These are phyloP conservation scores for Megalonaias nervosa DNA, from an alignment of 1,140 invertebrate species.

Conservation along the genomic window DNA sequence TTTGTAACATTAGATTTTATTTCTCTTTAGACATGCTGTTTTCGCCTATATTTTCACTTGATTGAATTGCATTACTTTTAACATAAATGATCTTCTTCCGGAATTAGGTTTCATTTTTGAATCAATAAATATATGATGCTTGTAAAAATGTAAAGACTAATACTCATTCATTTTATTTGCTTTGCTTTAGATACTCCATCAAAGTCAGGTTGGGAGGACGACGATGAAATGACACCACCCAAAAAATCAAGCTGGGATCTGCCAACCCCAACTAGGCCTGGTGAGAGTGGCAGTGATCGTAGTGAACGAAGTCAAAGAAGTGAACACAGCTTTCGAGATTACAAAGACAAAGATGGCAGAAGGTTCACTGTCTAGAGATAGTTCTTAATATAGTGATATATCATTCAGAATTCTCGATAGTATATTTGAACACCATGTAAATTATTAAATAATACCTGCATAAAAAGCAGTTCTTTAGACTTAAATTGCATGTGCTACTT, in stretches of 20 bases:
- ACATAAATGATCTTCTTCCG: neutral
- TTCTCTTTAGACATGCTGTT: neutral
- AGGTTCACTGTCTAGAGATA: too few species aligned
- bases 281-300: conserved; percentile 36
- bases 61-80: neutral
- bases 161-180: conserved; percentile 9
- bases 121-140: too few species aligned
- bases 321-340: too few species aligned
- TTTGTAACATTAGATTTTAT: neutral
- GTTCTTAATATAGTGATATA: too few species aligned
- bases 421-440: too few species aligned
- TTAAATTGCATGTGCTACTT: too few species aligned
- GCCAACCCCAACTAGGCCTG: conserved; percentile 81
- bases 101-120: neutral
- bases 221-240: conserved; percentile 75
- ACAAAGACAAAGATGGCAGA: too few species aligned
- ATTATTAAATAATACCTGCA: too few species aligned
- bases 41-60: neutral
- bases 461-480: too few species aligned
- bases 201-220: conserved; percentile 86
- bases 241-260: conserved; percentile 91
- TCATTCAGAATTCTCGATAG: too few species aligned
- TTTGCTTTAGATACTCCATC: conserved; percentile 70
- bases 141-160: neutral
- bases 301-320: too few species aligned